Percentiles rank a stretch among this genome's conserved stretches.
Evolutionary conservation across 2,797 vertebrate species (phyloP).

Genomic region (Crax fasciolata): DNA sequence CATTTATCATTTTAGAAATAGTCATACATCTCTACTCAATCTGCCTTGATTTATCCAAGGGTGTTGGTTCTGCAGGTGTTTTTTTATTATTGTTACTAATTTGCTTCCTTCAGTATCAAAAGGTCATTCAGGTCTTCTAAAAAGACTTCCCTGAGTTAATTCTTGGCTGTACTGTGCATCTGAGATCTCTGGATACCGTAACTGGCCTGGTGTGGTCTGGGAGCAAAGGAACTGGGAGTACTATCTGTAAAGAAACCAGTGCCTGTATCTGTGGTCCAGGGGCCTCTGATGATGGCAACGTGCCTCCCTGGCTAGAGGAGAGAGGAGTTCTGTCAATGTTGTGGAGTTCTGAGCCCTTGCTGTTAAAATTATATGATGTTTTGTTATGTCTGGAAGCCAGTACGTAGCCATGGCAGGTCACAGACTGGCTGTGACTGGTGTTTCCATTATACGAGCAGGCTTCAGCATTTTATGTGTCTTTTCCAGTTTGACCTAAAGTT

Average conservation of each 20-base stretch:
- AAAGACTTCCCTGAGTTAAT: background rate
- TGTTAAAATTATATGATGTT: background rate
- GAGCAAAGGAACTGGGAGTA: background rate
- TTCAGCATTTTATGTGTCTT: background rate
- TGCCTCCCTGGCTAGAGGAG: background rate
- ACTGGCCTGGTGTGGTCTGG: background rate
- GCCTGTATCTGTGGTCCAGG: background rate
- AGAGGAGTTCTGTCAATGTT: background rate
- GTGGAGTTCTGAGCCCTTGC: background rate
- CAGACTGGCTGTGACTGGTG: background rate
- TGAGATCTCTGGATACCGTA: background rate
- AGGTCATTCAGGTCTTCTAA: background rate
- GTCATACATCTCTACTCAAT: background rate
- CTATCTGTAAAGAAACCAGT: background rate
- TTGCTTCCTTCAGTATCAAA: background rate
- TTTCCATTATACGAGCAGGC: background rate
- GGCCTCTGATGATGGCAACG: background rate
- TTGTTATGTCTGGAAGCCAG: background rate
- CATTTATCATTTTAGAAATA: slow-evolving; percentile 27
- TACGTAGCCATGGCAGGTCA: background rate
- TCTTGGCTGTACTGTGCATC: background rate
- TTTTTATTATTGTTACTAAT: slow-evolving; percentile 22
- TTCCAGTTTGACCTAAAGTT: background rate
- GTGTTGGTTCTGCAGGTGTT: background rate
- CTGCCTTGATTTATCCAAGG: background rate